phyloP scores from a whole-genome alignment of 2,113 vertebrate species.

The Diglossa brunneiventris region DNA sequence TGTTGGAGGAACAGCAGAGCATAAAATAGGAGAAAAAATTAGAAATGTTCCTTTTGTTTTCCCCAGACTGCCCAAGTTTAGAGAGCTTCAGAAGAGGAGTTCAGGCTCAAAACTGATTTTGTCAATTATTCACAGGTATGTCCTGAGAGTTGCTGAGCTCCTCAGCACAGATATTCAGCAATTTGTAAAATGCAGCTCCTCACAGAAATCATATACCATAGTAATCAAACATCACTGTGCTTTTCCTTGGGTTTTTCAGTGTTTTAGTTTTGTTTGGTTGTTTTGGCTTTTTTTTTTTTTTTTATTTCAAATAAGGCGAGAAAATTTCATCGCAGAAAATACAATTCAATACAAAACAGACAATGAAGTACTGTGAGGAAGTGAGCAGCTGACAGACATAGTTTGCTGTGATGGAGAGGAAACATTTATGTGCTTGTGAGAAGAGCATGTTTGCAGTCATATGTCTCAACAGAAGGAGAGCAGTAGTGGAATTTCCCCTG shows the following conservation, averaged over 20 bases:
- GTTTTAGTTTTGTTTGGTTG: background rate
- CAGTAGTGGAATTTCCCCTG: background rate
- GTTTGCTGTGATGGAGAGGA: slow-evolving; percentile 31
- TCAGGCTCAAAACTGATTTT: background rate
- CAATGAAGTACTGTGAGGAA: background rate
- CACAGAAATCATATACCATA: rapidly evolving
- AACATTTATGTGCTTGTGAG: slow-evolving; percentile 19
- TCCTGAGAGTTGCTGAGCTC: background rate
- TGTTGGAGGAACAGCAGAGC: background rate
- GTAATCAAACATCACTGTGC: background rate
- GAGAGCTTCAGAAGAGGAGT: background rate
- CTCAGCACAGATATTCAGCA: background rate
- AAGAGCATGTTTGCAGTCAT: slow-evolving; percentile 55
- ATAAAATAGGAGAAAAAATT: background rate
- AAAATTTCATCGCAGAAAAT: background rate
- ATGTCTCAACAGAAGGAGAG: slow-evolving; percentile 61
- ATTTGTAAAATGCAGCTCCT: background rate
- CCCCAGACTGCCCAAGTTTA: background rate
- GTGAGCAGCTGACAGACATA: slow-evolving; percentile 18
- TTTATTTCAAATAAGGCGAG: background rate
- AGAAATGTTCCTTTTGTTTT: background rate
- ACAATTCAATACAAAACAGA: background rate
- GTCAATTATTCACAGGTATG: background rate
- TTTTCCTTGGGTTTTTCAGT: background rate
- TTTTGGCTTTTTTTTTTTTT: too few relatives aligned